These are phyloP conservation scores for Mormyrus proboscirostris DNA, from an alignment of 2,797 vertebrate species.

Conservation along the genomic window DNA sequence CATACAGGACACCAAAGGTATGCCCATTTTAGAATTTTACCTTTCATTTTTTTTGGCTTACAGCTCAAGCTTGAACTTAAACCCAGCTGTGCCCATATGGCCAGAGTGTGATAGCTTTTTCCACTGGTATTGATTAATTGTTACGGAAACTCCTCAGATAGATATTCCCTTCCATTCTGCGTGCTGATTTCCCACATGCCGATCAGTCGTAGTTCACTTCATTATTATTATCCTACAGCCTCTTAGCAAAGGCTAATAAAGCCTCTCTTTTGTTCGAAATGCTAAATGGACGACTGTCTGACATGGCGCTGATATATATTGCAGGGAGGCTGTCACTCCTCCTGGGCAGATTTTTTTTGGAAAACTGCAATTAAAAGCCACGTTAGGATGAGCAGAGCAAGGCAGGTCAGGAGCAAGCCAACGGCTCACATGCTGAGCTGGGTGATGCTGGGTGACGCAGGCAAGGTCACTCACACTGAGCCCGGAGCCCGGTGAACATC, in stretches of 20 bases:
- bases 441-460: background rate
- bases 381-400: conserved; percentile 10
- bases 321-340: conserved; percentile 37
- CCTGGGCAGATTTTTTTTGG: conserved; percentile 34
- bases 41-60: background rate
- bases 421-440: background rate
- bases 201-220: conserved; percentile 24
- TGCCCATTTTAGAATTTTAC: background rate
- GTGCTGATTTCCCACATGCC: conserved; percentile 1
- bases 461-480: background rate
- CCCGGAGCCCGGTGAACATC: background rate
- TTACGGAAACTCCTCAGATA: background rate
- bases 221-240: conserved; percentile 31
- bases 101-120: background rate
- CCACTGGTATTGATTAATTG: background rate
- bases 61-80: background rate
- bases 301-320: conserved; percentile 43
- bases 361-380: conserved; percentile 38
- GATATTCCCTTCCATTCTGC: background rate
- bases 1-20: background rate
- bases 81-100: background rate
- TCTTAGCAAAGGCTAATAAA: conserved; percentile 36
- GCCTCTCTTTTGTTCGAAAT: conserved; percentile 35
- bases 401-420: background rate
- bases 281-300: conserved; percentile 43